Base-by-base conservation (phyloP, 2,888 invertebrate genomes). In the Lutraria lutraria region DNA sequence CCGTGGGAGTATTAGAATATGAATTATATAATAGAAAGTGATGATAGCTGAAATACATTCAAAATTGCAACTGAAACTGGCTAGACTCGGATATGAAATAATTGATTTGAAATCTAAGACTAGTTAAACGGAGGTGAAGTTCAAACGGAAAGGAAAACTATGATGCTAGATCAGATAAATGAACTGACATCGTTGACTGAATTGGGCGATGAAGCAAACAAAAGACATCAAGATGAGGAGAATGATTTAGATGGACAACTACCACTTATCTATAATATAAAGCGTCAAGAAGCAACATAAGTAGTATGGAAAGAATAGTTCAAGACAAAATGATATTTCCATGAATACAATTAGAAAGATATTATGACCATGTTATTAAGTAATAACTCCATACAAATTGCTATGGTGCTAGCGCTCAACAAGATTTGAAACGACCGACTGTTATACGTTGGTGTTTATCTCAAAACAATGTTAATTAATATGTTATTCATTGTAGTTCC, bases 31-130 rank as follows among this genome's bases (percentile, higher is more conserved):
- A n/a, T n/a, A n/a, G n/a, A n/a, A 3, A 85, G 29, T 54, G 79
- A 85, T 53, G 79, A 83, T 83, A 16, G 79, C 56, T 21, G 43
- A 68, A 76, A 43, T 79, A 12, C 29, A 85, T 29, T 21, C 76
- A 53, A 56, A 76, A 6, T 68, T 68, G n/a, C n/a, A 68, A 68
- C 4, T n/a, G 63, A 25, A 68, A 68, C 12, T 25, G 63, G 8
- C 63, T 4, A 10, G 13, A 8, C 0, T 25, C 25, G 25, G 79
- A 79, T 56, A 54, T 16, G 85, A 83, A 68, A 83, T 83, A 52
- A 43, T 34, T 21, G 43, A 21, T 29, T 31, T 79, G 12, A 76
- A 85, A 54, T 8, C 53, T 34, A 56, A 31, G 54, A 85, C 79
- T 4, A 19, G 12, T 53, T 21, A 52, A 12, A 56, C 79, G 85